These are phyloP conservation scores for Drosophila mayaguana DNA, from an alignment of 2,888 invertebrate species.

Conservation along the genomic window DNA sequence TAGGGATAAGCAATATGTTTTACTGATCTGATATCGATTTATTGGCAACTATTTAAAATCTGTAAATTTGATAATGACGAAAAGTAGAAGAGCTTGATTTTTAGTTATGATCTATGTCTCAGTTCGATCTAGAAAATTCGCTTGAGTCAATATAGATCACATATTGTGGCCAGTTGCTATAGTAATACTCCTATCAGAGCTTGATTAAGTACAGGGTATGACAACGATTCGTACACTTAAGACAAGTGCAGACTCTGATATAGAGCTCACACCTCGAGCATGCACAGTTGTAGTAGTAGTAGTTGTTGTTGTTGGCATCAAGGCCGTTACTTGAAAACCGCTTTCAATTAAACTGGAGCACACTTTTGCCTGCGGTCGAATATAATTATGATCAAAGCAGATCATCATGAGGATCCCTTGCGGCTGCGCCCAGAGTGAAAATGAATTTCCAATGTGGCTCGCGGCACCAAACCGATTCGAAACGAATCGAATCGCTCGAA, in stretches of 20 bases:
- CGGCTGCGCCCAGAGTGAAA: conserved; percentile 77
- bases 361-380: conserved; percentile 81
- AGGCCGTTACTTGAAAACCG: conserved; percentile 76
- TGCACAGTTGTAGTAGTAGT: conserved; percentile 33
- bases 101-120: not conserved
- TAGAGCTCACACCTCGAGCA: conserved; percentile 53
- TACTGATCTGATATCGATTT: not conserved
- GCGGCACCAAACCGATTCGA: conserved; percentile 38
- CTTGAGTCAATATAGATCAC: not conserved
- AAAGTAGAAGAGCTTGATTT: no score
- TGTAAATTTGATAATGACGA: no score
- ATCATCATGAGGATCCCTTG: conserved; percentile 49
- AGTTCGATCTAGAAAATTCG: not conserved
- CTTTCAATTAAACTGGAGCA: conserved; percentile 84
- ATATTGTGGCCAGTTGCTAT: not conserved
- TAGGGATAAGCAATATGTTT: no score
- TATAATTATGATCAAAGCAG: conserved; percentile 43
- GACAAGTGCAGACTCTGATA: conserved; percentile 38
- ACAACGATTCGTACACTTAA: conserved; percentile 23
- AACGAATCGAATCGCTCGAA: conserved; percentile 18
- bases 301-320: conserved; percentile 49
- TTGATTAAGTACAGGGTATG: not conserved
- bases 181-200: not conserved
- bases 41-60: no score
- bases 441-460: conserved; percentile 71